Conservation (phyloP, 2,113 vertebrate species). For the Pachycephala philippinensis region DNA sequence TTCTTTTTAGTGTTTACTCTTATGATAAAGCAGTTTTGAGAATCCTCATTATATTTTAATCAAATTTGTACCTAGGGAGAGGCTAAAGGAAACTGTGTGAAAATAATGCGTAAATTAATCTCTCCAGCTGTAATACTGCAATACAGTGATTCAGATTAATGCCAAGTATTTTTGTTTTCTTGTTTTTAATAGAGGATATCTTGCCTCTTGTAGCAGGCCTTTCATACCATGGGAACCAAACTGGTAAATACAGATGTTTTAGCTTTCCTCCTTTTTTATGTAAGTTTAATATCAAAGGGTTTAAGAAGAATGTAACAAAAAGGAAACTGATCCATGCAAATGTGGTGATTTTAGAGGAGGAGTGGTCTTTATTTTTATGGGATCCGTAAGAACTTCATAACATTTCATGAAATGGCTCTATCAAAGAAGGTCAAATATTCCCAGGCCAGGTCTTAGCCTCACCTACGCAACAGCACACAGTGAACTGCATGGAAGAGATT, state of each 20-base stretch:
- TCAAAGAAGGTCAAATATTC: neutral
- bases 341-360: neutral
- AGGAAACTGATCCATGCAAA: neutral
- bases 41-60: slow-evolving; percentile 49
- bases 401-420: neutral
- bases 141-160: slow-evolving; percentile 19
- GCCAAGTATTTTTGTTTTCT: neutral
- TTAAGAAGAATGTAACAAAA: neutral
- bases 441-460: neutral
- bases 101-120: slow-evolving; percentile 29
- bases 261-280: neutral
- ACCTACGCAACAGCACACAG: neutral
- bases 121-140: neutral
- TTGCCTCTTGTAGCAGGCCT: neutral
- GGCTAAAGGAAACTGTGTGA: slow-evolving; percentile 3
- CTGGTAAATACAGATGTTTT: neutral
- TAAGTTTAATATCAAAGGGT: neutral
- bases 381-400: neutral
- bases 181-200: neutral
- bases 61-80: slow-evolving; percentile 39
- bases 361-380: neutral
- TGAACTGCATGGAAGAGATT: neutral
- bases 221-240: slow-evolving; percentile 4
- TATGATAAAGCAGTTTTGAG: slow-evolving; percentile 35
- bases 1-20: slow-evolving; percentile 16